Conservation (phyloP, 1,140 invertebrate species). For the Bradynema listronoti region DNA sequence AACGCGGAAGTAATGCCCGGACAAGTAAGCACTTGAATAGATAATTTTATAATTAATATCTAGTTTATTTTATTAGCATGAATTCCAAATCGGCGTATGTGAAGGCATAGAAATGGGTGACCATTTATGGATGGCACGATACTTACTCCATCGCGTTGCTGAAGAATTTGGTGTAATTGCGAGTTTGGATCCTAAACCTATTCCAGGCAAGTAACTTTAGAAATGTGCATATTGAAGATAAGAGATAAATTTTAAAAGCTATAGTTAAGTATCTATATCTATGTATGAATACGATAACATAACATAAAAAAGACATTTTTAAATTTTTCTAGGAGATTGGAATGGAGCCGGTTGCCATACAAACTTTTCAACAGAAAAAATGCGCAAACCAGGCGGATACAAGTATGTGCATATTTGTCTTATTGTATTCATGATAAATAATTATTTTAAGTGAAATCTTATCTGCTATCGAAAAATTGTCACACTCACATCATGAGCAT, state of each 20-base stretch:
- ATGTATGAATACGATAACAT: constrained; percentile 78
- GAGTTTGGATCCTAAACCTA: constrained; percentile 76
- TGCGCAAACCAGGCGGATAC: constrained; percentile 64
- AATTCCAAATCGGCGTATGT: constrained; percentile 64
- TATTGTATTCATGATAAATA: constrained; percentile 4
- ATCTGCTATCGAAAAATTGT: constrained; percentile 25
- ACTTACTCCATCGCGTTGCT: constrained; percentile 73
- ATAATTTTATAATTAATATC: background rate
- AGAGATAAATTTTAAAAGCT: too few relatives aligned
- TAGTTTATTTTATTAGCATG: constrained; percentile 40
- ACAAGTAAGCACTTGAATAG: constrained; percentile 63
- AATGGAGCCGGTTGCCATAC: constrained; percentile 80
- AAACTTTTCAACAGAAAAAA: constrained; percentile 79
- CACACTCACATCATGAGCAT: background rate
- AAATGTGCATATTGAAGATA: background rate
- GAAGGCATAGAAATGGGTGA: constrained; percentile 75
- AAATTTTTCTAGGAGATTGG: constrained; percentile 71
- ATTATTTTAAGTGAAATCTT: constrained; percentile 34
- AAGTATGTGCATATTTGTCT: background rate
- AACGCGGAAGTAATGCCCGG: constrained; percentile 74
- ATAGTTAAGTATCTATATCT: too few relatives aligned
- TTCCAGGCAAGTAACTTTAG: background rate
- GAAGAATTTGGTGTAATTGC: constrained; percentile 81
- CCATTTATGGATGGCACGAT: constrained; percentile 79
- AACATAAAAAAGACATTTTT: too few relatives aligned